Conservation (phyloP, 2,797 vertebrate species). For the Takifugu ocellatus region DNA sequence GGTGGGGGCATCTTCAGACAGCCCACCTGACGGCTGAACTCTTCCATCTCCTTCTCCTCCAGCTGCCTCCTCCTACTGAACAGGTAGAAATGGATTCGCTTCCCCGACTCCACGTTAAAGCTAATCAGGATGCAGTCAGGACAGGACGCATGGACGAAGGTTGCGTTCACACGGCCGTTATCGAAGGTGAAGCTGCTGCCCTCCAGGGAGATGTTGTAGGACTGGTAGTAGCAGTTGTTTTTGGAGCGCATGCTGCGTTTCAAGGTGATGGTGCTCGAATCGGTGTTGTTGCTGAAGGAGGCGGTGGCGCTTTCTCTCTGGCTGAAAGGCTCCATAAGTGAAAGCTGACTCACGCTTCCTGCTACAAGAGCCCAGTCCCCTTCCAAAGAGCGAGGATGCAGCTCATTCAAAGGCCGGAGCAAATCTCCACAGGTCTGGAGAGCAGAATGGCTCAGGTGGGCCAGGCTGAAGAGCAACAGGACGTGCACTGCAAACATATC, state of each 20-base stretch:
- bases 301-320: conserved; percentile 29
- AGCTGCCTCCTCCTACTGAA: conserved; percentile 42
- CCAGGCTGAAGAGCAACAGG: conserved; percentile 8
- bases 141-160: conserved; percentile 26
- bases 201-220: conserved; percentile 5
- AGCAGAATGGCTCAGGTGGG: conserved; percentile 11
- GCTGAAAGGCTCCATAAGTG: conserved; percentile 18
- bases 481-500: not conserved
- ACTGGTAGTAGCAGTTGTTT: not conserved
- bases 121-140: conserved; percentile 28
- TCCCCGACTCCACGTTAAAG: not conserved
- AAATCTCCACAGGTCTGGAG: conserved; percentile 29
- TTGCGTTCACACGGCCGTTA: not conserved
- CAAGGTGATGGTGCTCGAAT: conserved; percentile 7
- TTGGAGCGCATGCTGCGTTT: conserved; percentile 13
- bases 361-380: conserved; percentile 30
- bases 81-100: conserved; percentile 22
- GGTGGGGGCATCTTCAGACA: conserved; percentile 45
- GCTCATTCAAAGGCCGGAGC: conserved; percentile 16
- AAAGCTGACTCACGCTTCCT: conserved; percentile 17
- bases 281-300: conserved; percentile 12
- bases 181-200: conserved; percentile 6
- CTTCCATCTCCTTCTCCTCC: conserved; percentile 27
- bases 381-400: conserved; percentile 2
- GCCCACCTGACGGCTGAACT: conserved; percentile 39